These are phyloP conservation scores for Stenurella melanura DNA, from an alignment of 2,888 invertebrate genomes.

Conservation along the genomic window DNA sequence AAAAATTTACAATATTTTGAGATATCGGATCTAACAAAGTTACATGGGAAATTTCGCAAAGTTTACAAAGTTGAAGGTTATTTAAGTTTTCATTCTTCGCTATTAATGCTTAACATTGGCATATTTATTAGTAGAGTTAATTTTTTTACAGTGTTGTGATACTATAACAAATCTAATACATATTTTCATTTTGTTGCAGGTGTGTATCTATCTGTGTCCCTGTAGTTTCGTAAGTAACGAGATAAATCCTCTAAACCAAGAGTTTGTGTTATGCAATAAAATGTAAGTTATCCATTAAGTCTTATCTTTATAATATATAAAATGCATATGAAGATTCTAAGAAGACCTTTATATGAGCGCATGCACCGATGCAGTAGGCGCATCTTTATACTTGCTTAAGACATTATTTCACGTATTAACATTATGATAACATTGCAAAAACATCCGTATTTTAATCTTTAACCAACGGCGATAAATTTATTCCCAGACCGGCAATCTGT, in stretches of 20 bases:
- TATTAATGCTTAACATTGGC: neutral
- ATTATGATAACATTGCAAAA: constrained; percentile 44
- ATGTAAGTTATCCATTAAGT: constrained; percentile 45
- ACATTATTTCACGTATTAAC: constrained; percentile 47
- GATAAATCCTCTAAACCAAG: constrained; percentile 38
- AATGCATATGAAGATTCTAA: constrained; percentile 44
- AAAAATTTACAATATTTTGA: no score
- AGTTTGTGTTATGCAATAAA: constrained; percentile 37
- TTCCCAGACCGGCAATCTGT: constrained; percentile 10
- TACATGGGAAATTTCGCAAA: no score
- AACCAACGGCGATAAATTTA: neutral
- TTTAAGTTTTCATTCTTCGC: no score
- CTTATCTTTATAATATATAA: constrained; percentile 44
- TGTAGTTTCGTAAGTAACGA: constrained; percentile 32
- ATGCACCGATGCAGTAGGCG: constrained; percentile 27
- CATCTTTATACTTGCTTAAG: constrained; percentile 46
- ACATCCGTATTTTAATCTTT: constrained; percentile 31
- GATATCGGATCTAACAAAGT: no score
- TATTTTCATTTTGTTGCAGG: constrained; percentile 52
- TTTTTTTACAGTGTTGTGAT: neutral
- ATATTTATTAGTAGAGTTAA: neutral
- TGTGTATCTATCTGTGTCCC: constrained; percentile 48
- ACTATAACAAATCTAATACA: constrained; percentile 8
- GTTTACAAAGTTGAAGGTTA: no score
- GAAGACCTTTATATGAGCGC: constrained; percentile 42